Evolutionary conservation across 2,888 invertebrate species (phyloP), one percentile per base, ranked within the genome.

Genomic region (Lycocerus yunnanus): DNA sequence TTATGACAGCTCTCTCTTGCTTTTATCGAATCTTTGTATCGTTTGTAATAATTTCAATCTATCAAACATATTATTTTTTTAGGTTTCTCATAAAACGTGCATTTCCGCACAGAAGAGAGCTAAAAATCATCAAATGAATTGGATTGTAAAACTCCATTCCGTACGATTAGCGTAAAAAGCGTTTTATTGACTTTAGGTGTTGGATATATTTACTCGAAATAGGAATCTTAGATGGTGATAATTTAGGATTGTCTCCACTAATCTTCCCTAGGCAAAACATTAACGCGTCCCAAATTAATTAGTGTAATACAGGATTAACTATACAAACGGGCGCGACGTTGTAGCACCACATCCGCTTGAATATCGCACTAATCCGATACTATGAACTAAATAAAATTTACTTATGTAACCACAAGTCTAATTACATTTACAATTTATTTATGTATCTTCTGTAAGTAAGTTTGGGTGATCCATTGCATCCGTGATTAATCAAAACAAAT

Each of bases 201-300:
- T 43, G 43, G 43, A 43, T 43, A 43, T 43, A 43, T 43, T 43
- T n/a, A 43, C 43, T 43, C 43, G 43, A 63, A 60, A 63, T 18
- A 63, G 61, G 61, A 18, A 63, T 18, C 16, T 63, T 63, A 18
- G 16, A 63, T 66, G 71, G 66, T 59, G 66, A 59, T 67, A 67
- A 72, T 67, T 66, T 60, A 72, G 61, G 61, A 67, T 67, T 72
- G 68, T 74, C 24, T 68, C 74, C 66, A 68, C 74, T 78, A 78
- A 78, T 78, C 74, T 71, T 68, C 74, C 69, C 68, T 27, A 59
- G 72, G 65, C 69, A 72, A 71, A 74, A 69, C 72, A 76, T 76
- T 74, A 76, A 76, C 76, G 76, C 74, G 74, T 74, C 61, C 71
- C 74, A 74, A 78, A 78, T 78, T 78, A 78, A 78, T 78, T 78